These are phyloP conservation scores for Plodia interpunctella DNA, from an alignment of 1,140 invertebrate species.

Conservation along the genomic window DNA sequence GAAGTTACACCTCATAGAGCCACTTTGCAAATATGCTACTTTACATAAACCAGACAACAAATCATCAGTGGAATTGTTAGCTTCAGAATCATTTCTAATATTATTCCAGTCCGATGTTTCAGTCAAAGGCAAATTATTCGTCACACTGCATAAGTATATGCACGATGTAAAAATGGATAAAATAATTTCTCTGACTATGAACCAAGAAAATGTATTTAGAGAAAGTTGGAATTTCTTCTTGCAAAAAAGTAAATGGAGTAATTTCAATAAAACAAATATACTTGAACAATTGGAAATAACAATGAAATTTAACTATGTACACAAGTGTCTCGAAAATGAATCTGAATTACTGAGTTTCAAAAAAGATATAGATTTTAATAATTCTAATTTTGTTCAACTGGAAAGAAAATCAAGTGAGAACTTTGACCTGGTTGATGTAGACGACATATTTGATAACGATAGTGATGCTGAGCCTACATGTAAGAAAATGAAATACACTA, in stretches of 20 bases:
- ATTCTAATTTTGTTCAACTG: constrained; percentile 6
- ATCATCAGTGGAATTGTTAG: neutral
- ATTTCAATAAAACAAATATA: constrained; percentile 1
- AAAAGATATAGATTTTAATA: constrained; percentile 2
- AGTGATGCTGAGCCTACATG: constrained; percentile 38
- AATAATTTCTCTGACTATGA: neutral
- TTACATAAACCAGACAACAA: neutral
- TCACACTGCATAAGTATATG: neutral
- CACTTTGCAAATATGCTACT: constrained; percentile 26
- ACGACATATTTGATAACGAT: constrained; percentile 40
- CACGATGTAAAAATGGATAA: constrained; percentile 3
- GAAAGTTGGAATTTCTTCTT: neutral
- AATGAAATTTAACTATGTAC: constrained; percentile 23
- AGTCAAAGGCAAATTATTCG: neutral
- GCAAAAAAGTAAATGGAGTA: constrained; percentile 7
- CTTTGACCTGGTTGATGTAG: constrained; percentile 48
- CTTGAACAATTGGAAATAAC: constrained; percentile 23
- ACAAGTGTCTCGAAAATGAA: constrained; percentile 37
- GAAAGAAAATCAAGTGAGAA: constrained; percentile 28
- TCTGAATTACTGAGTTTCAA: neutral
- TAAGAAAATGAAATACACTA: constrained; percentile 46
- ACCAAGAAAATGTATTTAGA: neutral
- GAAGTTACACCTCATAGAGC: constrained; percentile 37
- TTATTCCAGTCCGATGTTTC: neutral
- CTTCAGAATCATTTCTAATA: neutral